Evolutionary conservation across 2,113 vertebrate species (phyloP).

Genomic region (Oceanites oceanicus): DNA sequence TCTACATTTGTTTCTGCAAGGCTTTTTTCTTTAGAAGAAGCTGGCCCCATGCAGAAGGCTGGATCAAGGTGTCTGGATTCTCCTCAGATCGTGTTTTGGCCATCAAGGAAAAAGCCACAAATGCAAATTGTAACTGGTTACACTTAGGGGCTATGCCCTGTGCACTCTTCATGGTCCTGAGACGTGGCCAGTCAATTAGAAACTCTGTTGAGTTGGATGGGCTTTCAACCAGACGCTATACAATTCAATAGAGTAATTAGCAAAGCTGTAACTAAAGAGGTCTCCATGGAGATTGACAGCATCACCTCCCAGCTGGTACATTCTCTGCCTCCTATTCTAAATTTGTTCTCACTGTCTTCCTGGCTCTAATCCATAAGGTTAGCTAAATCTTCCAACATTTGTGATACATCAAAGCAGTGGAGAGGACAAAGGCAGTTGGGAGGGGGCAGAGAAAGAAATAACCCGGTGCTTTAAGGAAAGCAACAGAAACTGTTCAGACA

Average conservation of each 20-base stretch:
- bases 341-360: conserved; percentile 39
- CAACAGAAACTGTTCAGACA: conserved; percentile 35
- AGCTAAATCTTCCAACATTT: conserved; percentile 24
- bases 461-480: background rate
- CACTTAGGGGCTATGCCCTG: background rate
- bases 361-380: conserved; percentile 34
- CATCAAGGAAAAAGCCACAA: background rate
- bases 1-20: background rate
- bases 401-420: background rate
- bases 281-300: conserved; percentile 63
- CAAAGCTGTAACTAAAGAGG: conserved; percentile 47
- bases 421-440: conserved; percentile 2
- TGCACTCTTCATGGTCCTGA: background rate
- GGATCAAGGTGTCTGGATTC: background rate
- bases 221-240: background rate
- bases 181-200: background rate
- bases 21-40: background rate
- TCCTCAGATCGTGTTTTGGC: background rate
- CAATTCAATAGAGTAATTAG: conserved; percentile 38
- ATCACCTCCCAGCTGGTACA: conserved; percentile 58
- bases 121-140: background rate
- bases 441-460: conserved; percentile 12
- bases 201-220: background rate
- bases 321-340: conserved; percentile 44
- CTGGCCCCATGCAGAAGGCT: background rate